Conservation (phyloP, 92 coral and sea anemone species). For the Palythoa heliodiscus region DNA sequence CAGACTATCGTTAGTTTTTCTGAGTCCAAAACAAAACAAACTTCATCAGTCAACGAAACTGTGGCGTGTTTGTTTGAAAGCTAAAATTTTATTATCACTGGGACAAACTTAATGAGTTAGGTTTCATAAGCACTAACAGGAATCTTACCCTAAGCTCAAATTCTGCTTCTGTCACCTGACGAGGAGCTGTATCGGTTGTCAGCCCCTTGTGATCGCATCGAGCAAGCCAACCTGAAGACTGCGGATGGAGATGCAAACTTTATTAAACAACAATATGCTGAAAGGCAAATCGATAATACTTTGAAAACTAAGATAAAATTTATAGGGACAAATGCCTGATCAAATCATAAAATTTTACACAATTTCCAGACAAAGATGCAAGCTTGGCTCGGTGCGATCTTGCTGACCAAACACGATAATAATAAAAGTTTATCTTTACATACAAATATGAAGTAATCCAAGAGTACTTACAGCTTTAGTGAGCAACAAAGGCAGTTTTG, state of each 20-base stretch:
- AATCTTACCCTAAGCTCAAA: conserved; percentile 78
- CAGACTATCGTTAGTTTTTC: background rate
- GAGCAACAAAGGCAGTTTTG: conserved; percentile 9
- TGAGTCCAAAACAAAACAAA: too few species aligned
- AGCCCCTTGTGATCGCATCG: background rate
- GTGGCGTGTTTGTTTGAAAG: background rate
- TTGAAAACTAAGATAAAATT: background rate
- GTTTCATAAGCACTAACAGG: background rate
- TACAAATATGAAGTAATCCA: background rate
- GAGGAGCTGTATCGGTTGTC: conserved; percentile 7
- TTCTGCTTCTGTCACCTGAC: conserved; percentile 74
- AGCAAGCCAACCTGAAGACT: conserved; percentile 23
- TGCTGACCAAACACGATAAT: background rate
- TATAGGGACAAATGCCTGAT: background rate
- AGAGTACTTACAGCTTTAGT: conserved; percentile 12
- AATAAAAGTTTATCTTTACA: background rate
- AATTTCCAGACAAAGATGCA: background rate
- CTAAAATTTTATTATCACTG: background rate
- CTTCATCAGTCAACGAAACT: background rate
- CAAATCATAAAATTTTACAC: background rate
- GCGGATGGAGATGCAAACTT: background rate
- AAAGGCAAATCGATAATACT: background rate
- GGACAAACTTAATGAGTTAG: background rate
- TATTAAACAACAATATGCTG: background rate
- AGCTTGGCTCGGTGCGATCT: too few species aligned